These are phyloP conservation scores for Saimiri boliviensis DNA, from an alignment of 2,113 vertebrate genomes.

Conservation along the genomic window DNA sequence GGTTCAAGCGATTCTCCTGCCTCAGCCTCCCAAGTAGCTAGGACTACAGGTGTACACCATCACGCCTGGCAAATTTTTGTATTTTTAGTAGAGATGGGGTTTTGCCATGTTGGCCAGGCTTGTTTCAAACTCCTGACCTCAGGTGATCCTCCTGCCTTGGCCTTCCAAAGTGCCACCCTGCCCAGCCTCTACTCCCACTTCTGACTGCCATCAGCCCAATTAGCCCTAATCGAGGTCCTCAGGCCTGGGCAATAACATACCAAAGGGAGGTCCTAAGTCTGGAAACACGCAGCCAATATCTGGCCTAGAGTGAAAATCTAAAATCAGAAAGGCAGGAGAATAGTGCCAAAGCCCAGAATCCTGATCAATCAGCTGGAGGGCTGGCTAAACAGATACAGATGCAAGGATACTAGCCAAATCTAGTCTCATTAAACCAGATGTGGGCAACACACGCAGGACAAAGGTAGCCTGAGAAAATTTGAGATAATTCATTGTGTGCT, in stretches of 20 bases:
- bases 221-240: not conserved
- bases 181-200: not conserved
- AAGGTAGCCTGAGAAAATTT: not conserved
- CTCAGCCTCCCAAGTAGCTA: no score
- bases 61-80: no score
- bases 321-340: not conserved
- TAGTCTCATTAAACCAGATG: not conserved
- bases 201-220: not conserved
- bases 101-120: no score
- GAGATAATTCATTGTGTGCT: not conserved
- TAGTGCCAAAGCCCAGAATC: not conserved
- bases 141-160: no score
- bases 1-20: no score
- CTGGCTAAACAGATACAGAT: not conserved
- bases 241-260: not conserved
- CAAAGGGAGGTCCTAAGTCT: not conserved
- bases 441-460: not conserved
- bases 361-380: not conserved
- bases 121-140: no score
- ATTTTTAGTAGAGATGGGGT: no score
- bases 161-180: no score
- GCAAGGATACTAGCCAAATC: not conserved
- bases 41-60: no score
- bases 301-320: not conserved
- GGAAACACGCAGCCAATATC: not conserved